A percentile compares a stretch with the other conserved stretches of the same genome.
phyloP scores from a whole-genome alignment of 2,113 vertebrate genomes.

The Callipepla squamata region DNA sequence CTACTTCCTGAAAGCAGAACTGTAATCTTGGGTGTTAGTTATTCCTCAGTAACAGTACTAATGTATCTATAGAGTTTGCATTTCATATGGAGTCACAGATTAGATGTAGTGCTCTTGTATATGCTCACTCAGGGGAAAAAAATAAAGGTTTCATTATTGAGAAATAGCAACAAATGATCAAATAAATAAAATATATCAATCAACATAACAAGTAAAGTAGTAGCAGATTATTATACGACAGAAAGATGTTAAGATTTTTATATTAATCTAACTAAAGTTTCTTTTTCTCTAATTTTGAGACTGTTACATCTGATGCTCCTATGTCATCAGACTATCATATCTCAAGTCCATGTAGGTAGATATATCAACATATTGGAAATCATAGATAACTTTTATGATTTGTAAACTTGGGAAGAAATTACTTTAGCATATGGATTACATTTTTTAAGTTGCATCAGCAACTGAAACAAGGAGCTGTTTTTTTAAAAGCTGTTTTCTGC shows the following conservation, averaged over 20 bases:
- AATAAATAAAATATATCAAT: not conserved
- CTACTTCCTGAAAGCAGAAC: not conserved
- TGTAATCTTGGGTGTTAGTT: not conserved
- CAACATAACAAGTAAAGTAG: not conserved
- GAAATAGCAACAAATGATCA: not conserved
- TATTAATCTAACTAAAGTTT: not conserved
- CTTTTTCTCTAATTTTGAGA: not conserved
- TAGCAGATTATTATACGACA: not conserved
- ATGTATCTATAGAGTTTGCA: not conserved
- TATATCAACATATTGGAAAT: not conserved
- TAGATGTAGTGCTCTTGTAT: not conserved
- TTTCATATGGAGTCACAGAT: not conserved
- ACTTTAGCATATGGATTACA: not conserved
- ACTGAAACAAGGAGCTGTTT: not conserved
- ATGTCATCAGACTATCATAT: not conserved
- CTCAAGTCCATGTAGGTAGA: not conserved
- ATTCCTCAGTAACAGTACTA: not conserved
- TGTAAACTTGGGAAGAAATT: not conserved
- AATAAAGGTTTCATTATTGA: not conserved
- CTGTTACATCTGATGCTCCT: not conserved
- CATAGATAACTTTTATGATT: not conserved
- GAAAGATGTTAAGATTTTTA: not conserved
- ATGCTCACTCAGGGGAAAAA: not conserved
- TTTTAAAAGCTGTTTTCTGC: too few relatives aligned
- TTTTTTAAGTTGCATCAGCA: not conserved